Percentiles rank a stretch among this genome's conserved stretches.
These are phyloP conservation scores for Cephus spinipes DNA, from an alignment of 2,888 invertebrate species.

Conservation along the genomic window DNA sequence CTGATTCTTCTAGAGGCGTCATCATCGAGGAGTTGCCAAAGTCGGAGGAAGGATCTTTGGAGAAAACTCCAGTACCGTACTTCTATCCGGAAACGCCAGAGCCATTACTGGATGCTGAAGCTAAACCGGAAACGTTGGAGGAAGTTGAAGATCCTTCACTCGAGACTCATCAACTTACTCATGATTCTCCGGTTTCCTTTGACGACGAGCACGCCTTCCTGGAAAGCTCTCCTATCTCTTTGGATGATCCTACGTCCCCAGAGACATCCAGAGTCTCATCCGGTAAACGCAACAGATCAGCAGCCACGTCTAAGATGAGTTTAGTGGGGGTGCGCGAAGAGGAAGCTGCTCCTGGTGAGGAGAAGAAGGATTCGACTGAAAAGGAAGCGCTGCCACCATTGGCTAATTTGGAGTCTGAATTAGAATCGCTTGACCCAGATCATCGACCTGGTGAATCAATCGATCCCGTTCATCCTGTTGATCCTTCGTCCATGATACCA, in stretches of 20 bases:
- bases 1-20: conserved; percentile 40
- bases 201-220: conserved; percentile 9
- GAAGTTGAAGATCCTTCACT: neutral
- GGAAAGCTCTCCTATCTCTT: conserved; percentile 6
- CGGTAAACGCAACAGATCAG: neutral
- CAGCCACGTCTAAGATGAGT: neutral
- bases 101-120: neutral
- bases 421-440: conserved; percentile 4
- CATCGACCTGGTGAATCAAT: neutral
- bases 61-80: neutral
- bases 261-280: conserved; percentile 4
- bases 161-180: neutral
- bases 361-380: conserved; percentile 6
- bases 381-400: neutral
- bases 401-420: conserved; percentile 12
- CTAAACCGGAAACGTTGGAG: neutral
- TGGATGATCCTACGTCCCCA: conserved; percentile 5
- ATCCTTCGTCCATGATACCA: neutral
- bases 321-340: neutral
- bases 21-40: conserved; percentile 57
- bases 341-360: neutral
- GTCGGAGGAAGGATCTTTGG: conserved; percentile 19
- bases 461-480: neutral
- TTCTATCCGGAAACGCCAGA: neutral
- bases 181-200: neutral